Evolutionary conservation across 1,140 invertebrate species (phyloP).

Genomic region (Musca vetustissima): DNA sequence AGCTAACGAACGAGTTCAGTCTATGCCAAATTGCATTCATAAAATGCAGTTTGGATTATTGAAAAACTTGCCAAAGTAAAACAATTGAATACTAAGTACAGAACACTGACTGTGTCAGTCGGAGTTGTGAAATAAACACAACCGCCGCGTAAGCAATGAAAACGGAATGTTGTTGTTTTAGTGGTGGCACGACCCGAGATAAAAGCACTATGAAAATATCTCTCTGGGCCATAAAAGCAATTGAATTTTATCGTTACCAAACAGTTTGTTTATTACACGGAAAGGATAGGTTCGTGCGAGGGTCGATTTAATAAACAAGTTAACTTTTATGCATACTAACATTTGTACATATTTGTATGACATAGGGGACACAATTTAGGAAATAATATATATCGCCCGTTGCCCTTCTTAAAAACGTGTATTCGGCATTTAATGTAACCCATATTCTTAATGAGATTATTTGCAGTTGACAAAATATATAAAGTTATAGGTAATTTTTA

Average conservation of each 20-base stretch:
- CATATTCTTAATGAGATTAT: too few species aligned
- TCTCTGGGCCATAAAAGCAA: slow-evolving; percentile 20
- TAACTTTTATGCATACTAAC: not conserved
- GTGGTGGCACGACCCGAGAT: too few species aligned
- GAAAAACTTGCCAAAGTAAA: slow-evolving; percentile 20
- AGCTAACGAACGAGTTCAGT: too few species aligned
- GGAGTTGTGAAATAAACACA: too few species aligned
- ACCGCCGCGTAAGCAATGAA: too few species aligned
- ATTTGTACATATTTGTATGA: not conserved
- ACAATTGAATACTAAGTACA: slow-evolving; percentile 15
- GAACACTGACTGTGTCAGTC: not conserved
- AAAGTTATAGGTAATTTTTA: too few species aligned
- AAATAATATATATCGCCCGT: too few species aligned
- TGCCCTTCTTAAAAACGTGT: too few species aligned
- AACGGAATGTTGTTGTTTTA: too few species aligned
- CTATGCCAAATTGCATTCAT: slow-evolving; percentile 16
- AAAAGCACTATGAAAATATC: slow-evolving; percentile 3
- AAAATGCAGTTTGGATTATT: slow-evolving; percentile 18
- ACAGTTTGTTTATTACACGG: slow-evolving; percentile 11
- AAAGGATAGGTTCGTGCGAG: not conserved
- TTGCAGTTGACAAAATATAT: too few species aligned
- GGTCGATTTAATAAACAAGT: too few species aligned
- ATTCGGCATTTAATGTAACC: too few species aligned
- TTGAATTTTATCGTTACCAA: slow-evolving; percentile 21
- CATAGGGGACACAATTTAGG: not conserved